phyloP scores from a whole-genome alignment of 2,888 invertebrate genomes.

The Nomada goodeniana region DNA sequence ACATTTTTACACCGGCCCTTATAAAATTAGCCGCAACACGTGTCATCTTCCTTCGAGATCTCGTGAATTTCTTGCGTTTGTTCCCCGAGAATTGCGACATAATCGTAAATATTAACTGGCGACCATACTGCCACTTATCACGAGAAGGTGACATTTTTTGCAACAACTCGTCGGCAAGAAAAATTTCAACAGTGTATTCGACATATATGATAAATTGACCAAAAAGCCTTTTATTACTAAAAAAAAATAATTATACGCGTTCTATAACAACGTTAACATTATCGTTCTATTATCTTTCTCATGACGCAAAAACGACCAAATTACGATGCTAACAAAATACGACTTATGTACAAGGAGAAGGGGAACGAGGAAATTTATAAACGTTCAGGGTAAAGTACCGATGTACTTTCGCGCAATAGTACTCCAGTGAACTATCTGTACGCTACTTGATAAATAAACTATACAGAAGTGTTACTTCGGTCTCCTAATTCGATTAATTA shows the following conservation, averaged over 20 bases:
- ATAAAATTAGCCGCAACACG: constrained; percentile 47
- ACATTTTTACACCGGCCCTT: constrained; percentile 69
- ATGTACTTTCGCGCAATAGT: constrained; percentile 6
- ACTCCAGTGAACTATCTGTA: constrained; percentile 14
- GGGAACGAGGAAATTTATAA: constrained; percentile 22
- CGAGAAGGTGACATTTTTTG: background rate
- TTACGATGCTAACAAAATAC: constrained; percentile 47
- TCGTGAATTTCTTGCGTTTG: background rate
- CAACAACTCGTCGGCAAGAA: background rate
- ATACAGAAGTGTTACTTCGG: constrained; percentile 47
- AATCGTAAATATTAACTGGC: background rate
- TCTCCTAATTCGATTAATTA: constrained; percentile 52
- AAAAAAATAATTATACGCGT: constrained; percentile 64
- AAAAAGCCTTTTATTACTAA: constrained; percentile 64
- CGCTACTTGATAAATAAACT: constrained; percentile 51
- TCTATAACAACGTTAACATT: constrained; percentile 54
- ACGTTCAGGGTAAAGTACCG: constrained; percentile 17
- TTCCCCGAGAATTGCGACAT: background rate
- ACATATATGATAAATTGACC: constrained; percentile 25
- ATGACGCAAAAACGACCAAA: constrained; percentile 29
- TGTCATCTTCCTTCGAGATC: constrained; percentile 4
- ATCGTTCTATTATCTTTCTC: constrained; percentile 27
- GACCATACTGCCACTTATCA: background rate
- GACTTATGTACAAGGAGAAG: constrained; percentile 59
- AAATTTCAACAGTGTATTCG: background rate